Evolutionary conservation across 1,140 invertebrate genomes (phyloP).

Genomic region (Drosophila albomicans): DNA sequence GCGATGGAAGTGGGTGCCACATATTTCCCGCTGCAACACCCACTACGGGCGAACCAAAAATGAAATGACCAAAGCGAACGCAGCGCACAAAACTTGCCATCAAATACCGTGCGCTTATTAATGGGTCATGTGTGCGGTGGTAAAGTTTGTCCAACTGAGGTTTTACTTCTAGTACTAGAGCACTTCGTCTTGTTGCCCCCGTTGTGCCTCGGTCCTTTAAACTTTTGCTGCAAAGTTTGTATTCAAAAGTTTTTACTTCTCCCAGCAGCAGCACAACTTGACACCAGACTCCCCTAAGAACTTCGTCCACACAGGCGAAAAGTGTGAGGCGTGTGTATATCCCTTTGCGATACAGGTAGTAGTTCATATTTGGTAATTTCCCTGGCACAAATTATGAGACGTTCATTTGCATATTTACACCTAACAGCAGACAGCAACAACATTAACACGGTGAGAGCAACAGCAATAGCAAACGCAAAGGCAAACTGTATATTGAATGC

Average conservation of each 20-base stretch:
- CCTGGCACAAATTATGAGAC: constrained; percentile 66
- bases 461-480: constrained; percentile 22
- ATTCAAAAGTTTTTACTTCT: constrained; percentile 54
- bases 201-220: constrained; percentile 31
- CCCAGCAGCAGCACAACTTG: constrained; percentile 17
- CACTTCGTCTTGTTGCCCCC: constrained; percentile 25
- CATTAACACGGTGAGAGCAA: constrained; percentile 11
- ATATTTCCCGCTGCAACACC: constrained; percentile 3
- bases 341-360: constrained; percentile 14
- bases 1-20: background rate
- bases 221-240: constrained; percentile 42
- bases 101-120: constrained; percentile 71
- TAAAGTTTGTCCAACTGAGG: constrained; percentile 40
- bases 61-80: constrained; percentile 56
- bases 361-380: constrained; percentile 75
- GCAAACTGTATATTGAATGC: constrained; percentile 62
- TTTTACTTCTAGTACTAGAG: constrained; percentile 6
- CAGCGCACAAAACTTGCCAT: constrained; percentile 21
- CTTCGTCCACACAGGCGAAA: background rate
- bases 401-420: constrained; percentile 62
- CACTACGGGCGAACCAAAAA: constrained; percentile 30
- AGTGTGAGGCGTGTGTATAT: background rate
- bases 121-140: constrained; percentile 73
- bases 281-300: background rate
- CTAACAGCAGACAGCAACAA: constrained; percentile 44